Percentiles rank a stretch among this genome's conserved stretches.
Conservation (phyloP, 2,888 invertebrate species). For the Watsonalla binaria region DNA sequence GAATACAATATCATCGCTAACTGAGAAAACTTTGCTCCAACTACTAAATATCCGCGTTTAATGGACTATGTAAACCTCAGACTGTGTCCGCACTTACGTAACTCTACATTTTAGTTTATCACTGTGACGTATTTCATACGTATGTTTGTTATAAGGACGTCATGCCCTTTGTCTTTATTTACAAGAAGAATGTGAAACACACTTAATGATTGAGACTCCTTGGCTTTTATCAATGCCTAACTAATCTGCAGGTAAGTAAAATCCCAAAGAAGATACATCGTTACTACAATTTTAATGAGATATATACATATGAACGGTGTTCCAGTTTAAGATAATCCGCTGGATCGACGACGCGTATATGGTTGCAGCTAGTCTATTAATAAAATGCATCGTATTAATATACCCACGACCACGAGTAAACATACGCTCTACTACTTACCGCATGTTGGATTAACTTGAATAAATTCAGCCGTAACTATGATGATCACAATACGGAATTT, state of each 20-base stretch:
- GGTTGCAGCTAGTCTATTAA: slow-evolving; percentile 26
- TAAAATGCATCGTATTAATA: slow-evolving; percentile 35
- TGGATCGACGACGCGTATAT: slow-evolving; percentile 9
- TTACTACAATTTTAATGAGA: no score
- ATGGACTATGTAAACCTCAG: slow-evolving; percentile 26
- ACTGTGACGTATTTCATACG: no score
- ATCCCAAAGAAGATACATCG: no score
- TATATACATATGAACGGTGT: not conserved
- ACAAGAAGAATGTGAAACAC: no score
- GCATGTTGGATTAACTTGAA: slow-evolving; percentile 36
- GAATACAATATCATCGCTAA: slow-evolving; percentile 43
- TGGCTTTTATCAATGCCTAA: no score
- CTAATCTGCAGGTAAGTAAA: no score
- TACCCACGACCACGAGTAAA: slow-evolving; percentile 23
- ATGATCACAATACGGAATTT: no score
- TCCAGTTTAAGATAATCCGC: slow-evolving; percentile 7
- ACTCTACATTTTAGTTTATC: no score
- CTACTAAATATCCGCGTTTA: slow-evolving; percentile 47
- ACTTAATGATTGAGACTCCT: no score
- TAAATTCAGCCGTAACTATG: slow-evolving; percentile 51
- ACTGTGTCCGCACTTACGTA: slow-evolving; percentile 8
- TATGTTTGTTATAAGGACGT: no score
- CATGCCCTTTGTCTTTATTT: no score
- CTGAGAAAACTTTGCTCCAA: slow-evolving; percentile 40
- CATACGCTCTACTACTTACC: slow-evolving; percentile 7